Evolutionary conservation across 37 sponge, comb jelly and placozoan species (phyloP).

Genomic region (Beroe forskalii): DNA sequence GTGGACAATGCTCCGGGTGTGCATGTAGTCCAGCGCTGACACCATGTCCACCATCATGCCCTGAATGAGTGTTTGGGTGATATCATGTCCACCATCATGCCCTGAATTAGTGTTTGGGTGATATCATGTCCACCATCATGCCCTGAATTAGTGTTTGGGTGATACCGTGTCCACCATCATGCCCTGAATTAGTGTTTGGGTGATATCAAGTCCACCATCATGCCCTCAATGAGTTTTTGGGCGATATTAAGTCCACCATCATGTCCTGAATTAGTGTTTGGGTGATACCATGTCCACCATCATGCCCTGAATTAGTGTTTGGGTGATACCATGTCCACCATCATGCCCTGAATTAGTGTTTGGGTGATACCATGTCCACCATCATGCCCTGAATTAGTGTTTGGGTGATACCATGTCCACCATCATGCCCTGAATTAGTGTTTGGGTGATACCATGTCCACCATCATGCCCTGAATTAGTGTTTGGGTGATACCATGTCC

Average conservation of each 20-base stretch:
- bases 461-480: too few species aligned
- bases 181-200: background rate
- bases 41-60: slow-evolving; percentile 72
- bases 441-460: too few species aligned
- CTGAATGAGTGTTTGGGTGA: background rate
- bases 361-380: too few species aligned
- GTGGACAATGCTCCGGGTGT: slow-evolving; percentile 78
- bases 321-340: too few species aligned
- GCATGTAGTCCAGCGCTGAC: slow-evolving; percentile 82
- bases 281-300: too few species aligned
- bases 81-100: slow-evolving; percentile 71
- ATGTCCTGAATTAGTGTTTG: slow-evolving; percentile 64
- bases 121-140: slow-evolving; percentile 72
- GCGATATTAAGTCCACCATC: too few species aligned
- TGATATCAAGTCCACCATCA: too few species aligned
- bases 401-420: too few species aligned
- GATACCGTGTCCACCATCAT: slow-evolving; percentile 72
- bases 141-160: background rate
- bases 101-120: background rate
- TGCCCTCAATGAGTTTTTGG: slow-evolving; percentile 66
- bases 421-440: too few species aligned
- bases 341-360: slow-evolving; percentile 65
- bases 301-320: slow-evolving; percentile 65
- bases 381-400: too few species aligned
- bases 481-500: too few species aligned